phyloP scores from a whole-genome alignment of 2,797 vertebrate genomes.

The Coregonus ussuriensis region DNA sequence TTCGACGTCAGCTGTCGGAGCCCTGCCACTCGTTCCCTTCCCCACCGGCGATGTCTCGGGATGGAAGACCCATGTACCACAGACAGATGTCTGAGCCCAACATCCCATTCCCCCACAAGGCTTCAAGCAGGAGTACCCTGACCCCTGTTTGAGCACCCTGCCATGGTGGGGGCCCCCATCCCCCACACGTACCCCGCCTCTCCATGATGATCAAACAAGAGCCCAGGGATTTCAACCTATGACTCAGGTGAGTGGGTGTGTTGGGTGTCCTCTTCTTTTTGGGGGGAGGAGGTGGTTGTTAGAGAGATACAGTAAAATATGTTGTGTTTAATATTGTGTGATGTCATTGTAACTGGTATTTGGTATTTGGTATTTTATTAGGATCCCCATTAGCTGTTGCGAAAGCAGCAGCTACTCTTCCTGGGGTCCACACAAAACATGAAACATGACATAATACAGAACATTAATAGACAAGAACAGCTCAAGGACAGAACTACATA shows the following conservation, averaged over 20 bases:
- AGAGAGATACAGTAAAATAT: not conserved
- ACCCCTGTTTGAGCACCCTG: slow-evolving; percentile 95
- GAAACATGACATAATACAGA: too few species aligned
- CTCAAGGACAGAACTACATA: too few species aligned
- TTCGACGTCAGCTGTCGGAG: slow-evolving; percentile 97
- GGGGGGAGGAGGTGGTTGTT: not conserved
- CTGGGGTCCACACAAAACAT: too few species aligned
- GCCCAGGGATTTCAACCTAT: slow-evolving; percentile 96
- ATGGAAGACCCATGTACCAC: slow-evolving; percentile 95
- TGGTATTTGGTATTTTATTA: too few species aligned
- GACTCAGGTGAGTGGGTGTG: slow-evolving; percentile 87
- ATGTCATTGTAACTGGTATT: not conserved
- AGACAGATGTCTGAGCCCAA: slow-evolving; percentile 99
- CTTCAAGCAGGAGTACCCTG: slow-evolving; percentile 98
- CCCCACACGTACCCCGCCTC: slow-evolving; percentile 87
- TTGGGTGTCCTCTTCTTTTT: not conserved
- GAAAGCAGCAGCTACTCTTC: too few species aligned
- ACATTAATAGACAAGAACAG: too few species aligned
- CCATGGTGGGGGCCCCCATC: slow-evolving; percentile 86
- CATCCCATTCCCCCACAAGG: slow-evolving; percentile 96
- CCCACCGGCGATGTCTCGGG: slow-evolving; percentile 89
- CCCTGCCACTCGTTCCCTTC: slow-evolving; percentile 97
- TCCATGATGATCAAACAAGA: slow-evolving; percentile 99
- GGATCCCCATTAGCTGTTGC: too few species aligned
- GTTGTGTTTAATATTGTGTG: not conserved